Conservation (phyloP, 2,888 invertebrate genomes). For the Calameuta idolon region DNA sequence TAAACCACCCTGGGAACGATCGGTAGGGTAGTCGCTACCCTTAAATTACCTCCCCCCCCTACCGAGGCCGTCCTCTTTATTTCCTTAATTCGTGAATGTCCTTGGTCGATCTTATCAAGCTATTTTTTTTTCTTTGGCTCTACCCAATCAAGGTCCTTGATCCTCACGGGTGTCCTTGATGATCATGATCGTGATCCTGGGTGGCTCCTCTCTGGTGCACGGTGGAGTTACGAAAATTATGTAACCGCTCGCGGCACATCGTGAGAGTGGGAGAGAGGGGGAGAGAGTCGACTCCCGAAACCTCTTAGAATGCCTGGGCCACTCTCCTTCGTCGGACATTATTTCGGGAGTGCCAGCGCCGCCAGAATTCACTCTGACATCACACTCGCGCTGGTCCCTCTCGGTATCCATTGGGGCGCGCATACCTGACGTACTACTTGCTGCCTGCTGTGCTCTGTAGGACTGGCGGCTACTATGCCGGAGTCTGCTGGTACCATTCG, state of each 20-base stretch:
- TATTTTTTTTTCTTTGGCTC: neutral
- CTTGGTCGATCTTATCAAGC: neutral
- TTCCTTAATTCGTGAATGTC: neutral
- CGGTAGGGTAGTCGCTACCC: neutral
- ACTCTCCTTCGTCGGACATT: slow-evolving; percentile 43
- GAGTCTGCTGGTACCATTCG: neutral
- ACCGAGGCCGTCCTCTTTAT: neutral
- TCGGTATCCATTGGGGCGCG: neutral
- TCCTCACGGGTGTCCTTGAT: neutral
- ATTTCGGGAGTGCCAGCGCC: slow-evolving; percentile 59
- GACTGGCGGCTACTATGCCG: neutral
- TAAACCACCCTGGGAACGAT: neutral
- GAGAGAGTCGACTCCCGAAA: slow-evolving; percentile 5
- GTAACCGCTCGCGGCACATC: slow-evolving; percentile 25
- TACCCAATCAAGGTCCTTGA: neutral
- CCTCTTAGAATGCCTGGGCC: slow-evolving; percentile 15
- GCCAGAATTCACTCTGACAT: slow-evolving; percentile 30
- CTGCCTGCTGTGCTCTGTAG: neutral
- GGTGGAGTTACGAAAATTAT: slow-evolving; percentile 37
- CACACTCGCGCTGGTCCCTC: neutral
- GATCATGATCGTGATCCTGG: too few relatives aligned
- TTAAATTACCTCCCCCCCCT: too few relatives aligned
- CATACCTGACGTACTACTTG: neutral
- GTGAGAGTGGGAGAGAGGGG: slow-evolving; percentile 5
- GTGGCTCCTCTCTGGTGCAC: slow-evolving; percentile 8